Evolutionary conservation across 2,888 invertebrate species (phyloP), one percentile per base, ranked within the genome.

Genomic region (Sisyra nigra): DNA sequence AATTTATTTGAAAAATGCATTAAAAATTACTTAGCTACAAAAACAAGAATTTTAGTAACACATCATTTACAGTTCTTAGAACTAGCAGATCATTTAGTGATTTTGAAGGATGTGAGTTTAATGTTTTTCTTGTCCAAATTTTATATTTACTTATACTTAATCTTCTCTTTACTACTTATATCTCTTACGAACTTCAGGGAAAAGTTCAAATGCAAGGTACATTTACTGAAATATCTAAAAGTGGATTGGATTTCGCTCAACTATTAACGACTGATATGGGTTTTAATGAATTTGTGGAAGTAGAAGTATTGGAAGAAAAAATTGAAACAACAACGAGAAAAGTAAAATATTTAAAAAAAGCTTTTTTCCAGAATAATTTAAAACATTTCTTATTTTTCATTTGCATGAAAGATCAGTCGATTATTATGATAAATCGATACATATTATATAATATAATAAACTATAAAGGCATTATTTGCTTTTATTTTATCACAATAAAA

Each of bases 41-140:
- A 74, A 52, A 76, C 79, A 2, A 64, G 78, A 15, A 69, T 84
- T 46, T 67, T 85, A 5, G 78, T 82, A 48, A 85, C 85, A 0
- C 84, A 86, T 58, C 84, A 85, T 56, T 61, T 82, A 17, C 84
- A 85, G 53, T 79, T 78, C 51, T 64, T 79, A 24, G 70, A 69
- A 49, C 53, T 63, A 9, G 75, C 72, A 1, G 72, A 77, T 54
- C 65, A 65, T 44, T 65, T 79, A 32, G 55, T 77, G 47, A 65
- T 76, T 45, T 53, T 79, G 17, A 66, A 69, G 38, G 72, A 75
- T 54, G 78, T 76, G 54, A 66, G 71, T 66, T 8, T 14, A 19
- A 19, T 4, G 10, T 33, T 33, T 3, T 33, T 33, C 5, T n/a
- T 13, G 10, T 11, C 7, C 9, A 36, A 31, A 11, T n/a, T n/a